Base-by-base conservation (phyloP, 2,888 invertebrate genomes). In the Eristalis pertinax region DNA sequence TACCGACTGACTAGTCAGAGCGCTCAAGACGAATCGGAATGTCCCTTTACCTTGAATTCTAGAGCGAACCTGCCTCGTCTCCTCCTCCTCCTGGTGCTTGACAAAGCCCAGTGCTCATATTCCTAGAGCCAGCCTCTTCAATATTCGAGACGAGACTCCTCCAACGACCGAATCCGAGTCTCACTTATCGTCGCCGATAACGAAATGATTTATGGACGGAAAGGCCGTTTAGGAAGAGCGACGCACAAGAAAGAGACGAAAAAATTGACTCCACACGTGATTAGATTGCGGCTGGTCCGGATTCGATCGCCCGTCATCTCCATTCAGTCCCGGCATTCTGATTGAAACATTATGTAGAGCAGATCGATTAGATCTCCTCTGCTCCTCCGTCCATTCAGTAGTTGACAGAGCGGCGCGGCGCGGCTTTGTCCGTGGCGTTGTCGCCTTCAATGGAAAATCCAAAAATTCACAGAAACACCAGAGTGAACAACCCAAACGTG, bases 401-500 rank as follows among this genome's bases (percentile, higher is more conserved):
- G 65, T 68, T 67, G 58, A 58, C 15, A 1, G 15, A 2, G 29
- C 0, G 38, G 29, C 0, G 38, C 22, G 62, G 35, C 24, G 26
- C 2, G 19, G 32, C 50, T 50, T 50, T n/a, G 50, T 1, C 26
- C 26, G 26, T 26, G 26, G 26, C 26, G 4, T 26, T 26, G 26
- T 26, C 50, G 50, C 65, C 15, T 41, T 80, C 29, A 67, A 80
- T 67, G 69, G 68, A 74, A 74, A 74, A 50, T 62, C 63, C 74
- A 38, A 60, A 73, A 74, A n/a, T 69, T 81, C 63, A 43, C 13
- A 56, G 38, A 56, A 81, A 69, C 35, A 56, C 24, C 56, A 22
- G 26, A 62, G 38, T 4, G 32, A 81, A 81, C 69, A 68, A 22
- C 56, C 32, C 15, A 62, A 65, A 73, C 80, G 80, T 80, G 79